Conservation (phyloP, 2,113 vertebrate genomes). For the Prunella fulvescens region DNA sequence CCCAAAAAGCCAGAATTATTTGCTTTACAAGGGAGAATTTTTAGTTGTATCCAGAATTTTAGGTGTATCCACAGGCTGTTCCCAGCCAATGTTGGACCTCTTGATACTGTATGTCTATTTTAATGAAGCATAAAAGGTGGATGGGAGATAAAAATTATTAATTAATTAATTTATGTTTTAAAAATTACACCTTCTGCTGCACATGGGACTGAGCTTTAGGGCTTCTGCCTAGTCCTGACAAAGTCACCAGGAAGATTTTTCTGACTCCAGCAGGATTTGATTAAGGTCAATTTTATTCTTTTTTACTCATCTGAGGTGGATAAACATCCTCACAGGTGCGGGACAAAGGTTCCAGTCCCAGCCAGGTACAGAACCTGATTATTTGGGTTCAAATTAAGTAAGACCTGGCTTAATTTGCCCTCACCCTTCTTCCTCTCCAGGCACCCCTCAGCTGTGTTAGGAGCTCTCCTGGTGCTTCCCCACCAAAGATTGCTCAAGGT, state of each 20-base stretch:
- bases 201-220: background rate
- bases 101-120: background rate
- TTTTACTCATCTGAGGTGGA: background rate
- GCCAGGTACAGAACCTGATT: background rate
- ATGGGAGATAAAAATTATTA: background rate
- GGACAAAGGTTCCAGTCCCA: background rate
- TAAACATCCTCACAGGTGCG: background rate
- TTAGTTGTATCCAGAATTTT: background rate
- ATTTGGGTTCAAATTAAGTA: too few relatives aligned
- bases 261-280: background rate
- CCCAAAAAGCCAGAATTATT: background rate
- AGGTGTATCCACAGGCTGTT: background rate
- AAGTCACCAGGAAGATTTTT: background rate
- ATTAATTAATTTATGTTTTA: background rate
- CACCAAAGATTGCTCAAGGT: background rate
- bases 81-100: background rate
- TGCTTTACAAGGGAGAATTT: background rate
- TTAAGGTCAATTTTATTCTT: background rate
- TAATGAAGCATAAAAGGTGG: background rate
- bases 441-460: rapidly evolving
- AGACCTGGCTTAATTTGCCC: background rate
- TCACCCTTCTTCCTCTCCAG: rapidly evolving
- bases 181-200: background rate
- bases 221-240: background rate
- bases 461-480: background rate